phyloP scores from a whole-genome alignment of 2,113 vertebrate species.

The Gymnobelideus leadbeateri region DNA sequence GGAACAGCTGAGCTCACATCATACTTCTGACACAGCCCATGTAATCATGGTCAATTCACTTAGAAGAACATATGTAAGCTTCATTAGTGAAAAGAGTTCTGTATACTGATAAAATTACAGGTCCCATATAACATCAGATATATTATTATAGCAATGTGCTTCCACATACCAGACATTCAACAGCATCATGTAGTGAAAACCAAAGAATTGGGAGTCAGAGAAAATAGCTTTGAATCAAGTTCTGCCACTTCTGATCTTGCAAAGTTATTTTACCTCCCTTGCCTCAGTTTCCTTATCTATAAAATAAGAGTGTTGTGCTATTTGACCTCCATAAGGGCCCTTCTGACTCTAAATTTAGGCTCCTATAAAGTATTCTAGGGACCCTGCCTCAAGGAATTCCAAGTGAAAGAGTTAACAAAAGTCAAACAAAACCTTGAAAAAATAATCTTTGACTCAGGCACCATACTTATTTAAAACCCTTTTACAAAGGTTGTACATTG shows the following conservation, averaged over 20 bases:
- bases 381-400: not conserved
- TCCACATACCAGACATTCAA: not conserved
- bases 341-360: not conserved
- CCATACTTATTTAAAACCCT: slow-evolving; percentile 14
- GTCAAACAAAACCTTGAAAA: not conserved
- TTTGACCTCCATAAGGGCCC: not conserved
- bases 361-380: not conserved
- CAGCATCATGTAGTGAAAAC: not conserved
- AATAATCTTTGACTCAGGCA: slow-evolving; percentile 3
- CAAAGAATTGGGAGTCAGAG: not conserved
- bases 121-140: not conserved
- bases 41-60: not conserved
- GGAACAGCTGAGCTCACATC: not conserved
- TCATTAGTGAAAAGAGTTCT: not conserved
- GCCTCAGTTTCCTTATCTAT: not conserved
- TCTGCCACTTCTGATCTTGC: not conserved
- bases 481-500: not conserved
- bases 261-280: not conserved
- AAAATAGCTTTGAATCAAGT: not conserved
- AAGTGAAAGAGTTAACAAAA: slow-evolving; percentile 14
- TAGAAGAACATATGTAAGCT: not conserved
- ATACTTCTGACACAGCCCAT: not conserved
- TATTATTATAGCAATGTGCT: not conserved
- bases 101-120: not conserved
- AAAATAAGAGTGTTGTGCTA: not conserved